Conservation (phyloP, 2,797 vertebrate genomes). For the Coendou prehensilis region DNA sequence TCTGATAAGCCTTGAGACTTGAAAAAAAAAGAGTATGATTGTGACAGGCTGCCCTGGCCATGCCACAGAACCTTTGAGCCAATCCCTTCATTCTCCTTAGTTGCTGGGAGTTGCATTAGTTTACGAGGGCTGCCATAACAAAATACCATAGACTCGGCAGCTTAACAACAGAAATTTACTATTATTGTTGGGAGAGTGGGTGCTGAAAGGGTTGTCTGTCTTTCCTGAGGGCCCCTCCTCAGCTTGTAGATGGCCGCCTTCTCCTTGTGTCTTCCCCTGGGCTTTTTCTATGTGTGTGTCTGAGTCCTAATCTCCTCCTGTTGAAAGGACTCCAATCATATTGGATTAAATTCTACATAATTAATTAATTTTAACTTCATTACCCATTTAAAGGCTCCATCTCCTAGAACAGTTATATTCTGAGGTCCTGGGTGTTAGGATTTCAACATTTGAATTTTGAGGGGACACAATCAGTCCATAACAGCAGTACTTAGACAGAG, state of each 20-base stretch:
- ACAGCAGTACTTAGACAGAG: background rate
- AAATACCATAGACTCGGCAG: background rate
- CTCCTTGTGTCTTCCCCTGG: background rate
- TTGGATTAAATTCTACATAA: background rate
- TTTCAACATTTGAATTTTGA: background rate
- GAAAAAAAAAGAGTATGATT: background rate
- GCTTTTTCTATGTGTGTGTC: background rate
- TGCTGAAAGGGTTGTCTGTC: background rate
- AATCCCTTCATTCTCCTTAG: background rate
- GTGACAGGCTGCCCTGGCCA: background rate
- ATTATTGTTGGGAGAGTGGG: background rate
- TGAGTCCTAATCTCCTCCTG: background rate
- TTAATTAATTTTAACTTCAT: background rate
- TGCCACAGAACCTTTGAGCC: background rate
- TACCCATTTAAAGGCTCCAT: background rate
- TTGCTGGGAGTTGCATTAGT: background rate
- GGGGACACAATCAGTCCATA: background rate
- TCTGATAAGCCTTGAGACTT: background rate
- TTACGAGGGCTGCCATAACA: background rate
- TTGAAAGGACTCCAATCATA: background rate
- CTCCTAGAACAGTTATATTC: background rate
- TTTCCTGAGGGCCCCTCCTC: background rate
- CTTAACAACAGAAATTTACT: background rate
- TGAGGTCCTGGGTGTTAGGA: background rate
- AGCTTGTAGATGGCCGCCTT: background rate